Evolutionary conservation across 2,888 invertebrate species (phyloP).

Genomic region (Candidula unifasciata): DNA sequence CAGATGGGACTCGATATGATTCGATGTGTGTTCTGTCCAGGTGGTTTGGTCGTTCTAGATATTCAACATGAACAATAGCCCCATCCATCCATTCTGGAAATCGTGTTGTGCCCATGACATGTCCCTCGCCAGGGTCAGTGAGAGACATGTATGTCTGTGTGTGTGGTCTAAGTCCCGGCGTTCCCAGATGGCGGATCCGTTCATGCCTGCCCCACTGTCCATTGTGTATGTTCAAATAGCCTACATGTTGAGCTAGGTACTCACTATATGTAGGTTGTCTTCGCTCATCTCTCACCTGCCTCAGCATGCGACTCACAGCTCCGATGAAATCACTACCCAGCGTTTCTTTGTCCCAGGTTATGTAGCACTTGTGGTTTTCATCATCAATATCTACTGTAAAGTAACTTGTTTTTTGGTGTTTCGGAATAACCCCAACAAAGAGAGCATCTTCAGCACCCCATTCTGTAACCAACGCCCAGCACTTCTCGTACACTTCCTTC

Average conservation of each 20-base stretch:
- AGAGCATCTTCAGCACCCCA: constrained; percentile 56
- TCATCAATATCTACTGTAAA: constrained; percentile 53
- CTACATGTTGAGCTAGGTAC: constrained; percentile 58
- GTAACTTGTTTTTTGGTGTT: not conserved
- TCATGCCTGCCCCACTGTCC: constrained; percentile 51
- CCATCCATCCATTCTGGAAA: constrained; percentile 64
- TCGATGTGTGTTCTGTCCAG: constrained; percentile 60
- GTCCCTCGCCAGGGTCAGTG: constrained; percentile 65
- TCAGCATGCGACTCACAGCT: constrained; percentile 56
- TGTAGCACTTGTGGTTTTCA: constrained; percentile 48
- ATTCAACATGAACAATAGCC: constrained; percentile 65
- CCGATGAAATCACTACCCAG: constrained; percentile 53
- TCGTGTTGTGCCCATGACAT: constrained; percentile 64
- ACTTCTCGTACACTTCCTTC: constrained; percentile 40
- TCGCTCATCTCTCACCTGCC: constrained; percentile 53
- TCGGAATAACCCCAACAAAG: constrained; percentile 57
- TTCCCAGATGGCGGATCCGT: constrained; percentile 56
- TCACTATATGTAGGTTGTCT: constrained; percentile 59
- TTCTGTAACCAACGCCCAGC: constrained; percentile 50
- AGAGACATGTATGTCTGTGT: constrained; percentile 66
- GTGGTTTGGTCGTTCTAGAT: constrained; percentile 62
- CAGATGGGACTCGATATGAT: constrained; percentile 65
- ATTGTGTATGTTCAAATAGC: constrained; percentile 53
- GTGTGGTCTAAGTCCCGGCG: constrained; percentile 62
- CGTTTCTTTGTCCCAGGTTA: constrained; percentile 56